These are phyloP conservation scores for Pelusios castaneus DNA, from an alignment of 2,113 vertebrate species.

Conservation along the genomic window DNA sequence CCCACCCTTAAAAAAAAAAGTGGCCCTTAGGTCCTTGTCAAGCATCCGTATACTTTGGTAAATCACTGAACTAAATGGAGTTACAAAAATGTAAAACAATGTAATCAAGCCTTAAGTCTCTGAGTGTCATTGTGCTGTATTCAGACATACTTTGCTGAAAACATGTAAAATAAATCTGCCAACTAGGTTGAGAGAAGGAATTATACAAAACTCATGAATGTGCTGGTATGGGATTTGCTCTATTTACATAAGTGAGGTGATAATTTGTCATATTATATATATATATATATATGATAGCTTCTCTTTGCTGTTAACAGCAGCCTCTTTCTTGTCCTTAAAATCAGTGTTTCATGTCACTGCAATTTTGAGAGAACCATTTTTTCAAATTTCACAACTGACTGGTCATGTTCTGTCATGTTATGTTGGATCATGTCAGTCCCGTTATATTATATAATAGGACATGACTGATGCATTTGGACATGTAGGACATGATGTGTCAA, in stretches of 20 bases:
- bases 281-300: accelerated
- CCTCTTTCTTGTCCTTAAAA: not conserved
- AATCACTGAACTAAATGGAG: not conserved
- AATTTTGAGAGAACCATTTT: not conserved
- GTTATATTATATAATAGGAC: conserved; percentile 8
- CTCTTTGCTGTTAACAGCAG: not conserved
- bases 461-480: not conserved
- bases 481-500: not conserved
- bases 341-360: not conserved
- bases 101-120: not conserved
- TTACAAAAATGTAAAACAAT: not conserved
- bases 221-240: not conserved
- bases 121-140: not conserved
- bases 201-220: not conserved
- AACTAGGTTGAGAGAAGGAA: not conserved
- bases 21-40: not conserved
- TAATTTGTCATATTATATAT: too few species aligned
- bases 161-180: not conserved
- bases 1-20: not conserved
- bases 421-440: not conserved
- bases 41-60: not conserved
- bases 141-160: not conserved
- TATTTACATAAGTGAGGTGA: not conserved
- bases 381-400: not conserved
- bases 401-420: not conserved